A percentile compares a stretch with the other conserved stretches of the same genome.
These are phyloP conservation scores for Corythornis madagascariensis DNA, from an alignment of 2,113 vertebrate genomes.

Conservation along the genomic window DNA sequence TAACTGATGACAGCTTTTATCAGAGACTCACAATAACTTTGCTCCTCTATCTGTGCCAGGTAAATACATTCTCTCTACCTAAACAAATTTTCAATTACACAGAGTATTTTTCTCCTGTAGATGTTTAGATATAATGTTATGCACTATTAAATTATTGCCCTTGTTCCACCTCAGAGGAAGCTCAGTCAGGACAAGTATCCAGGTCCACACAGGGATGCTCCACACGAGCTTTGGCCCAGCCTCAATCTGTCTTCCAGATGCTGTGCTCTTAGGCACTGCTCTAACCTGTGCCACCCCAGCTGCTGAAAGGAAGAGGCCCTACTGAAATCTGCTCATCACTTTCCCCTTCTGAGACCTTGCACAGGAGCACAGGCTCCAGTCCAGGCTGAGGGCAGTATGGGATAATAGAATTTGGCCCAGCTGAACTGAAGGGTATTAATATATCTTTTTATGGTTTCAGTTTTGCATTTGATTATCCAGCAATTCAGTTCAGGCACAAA, in stretches of 20 bases:
- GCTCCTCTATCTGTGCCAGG: not conserved
- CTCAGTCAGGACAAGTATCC: not conserved
- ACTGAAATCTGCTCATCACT: not conserved
- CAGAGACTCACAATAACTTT: constrained; percentile 13
- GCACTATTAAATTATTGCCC: not conserved
- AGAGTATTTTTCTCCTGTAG: constrained; percentile 30
- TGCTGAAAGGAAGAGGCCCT: not conserved
- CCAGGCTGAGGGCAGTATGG: rapidly evolving
- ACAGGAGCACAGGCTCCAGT: not conserved
- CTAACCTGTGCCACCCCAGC: not conserved
- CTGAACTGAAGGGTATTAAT: not conserved
- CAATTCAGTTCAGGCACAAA: not conserved
- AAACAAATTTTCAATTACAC: constrained; percentile 54
- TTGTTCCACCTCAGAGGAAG: not conserved
- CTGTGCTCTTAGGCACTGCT: rapidly evolving
- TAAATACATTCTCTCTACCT: constrained; percentile 42
- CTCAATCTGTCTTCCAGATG: rapidly evolving
- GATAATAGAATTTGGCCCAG: not conserved
- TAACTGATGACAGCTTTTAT: constrained; percentile 43
- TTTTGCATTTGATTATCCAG: not conserved
- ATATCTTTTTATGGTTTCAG: not conserved
- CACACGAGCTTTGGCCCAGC: not conserved
- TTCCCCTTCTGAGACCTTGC: not conserved
- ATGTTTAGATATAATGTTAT: not conserved
- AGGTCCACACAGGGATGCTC: not conserved